Conservation (phyloP, 2,888 invertebrate species). For the Diadegma fenestrale region DNA sequence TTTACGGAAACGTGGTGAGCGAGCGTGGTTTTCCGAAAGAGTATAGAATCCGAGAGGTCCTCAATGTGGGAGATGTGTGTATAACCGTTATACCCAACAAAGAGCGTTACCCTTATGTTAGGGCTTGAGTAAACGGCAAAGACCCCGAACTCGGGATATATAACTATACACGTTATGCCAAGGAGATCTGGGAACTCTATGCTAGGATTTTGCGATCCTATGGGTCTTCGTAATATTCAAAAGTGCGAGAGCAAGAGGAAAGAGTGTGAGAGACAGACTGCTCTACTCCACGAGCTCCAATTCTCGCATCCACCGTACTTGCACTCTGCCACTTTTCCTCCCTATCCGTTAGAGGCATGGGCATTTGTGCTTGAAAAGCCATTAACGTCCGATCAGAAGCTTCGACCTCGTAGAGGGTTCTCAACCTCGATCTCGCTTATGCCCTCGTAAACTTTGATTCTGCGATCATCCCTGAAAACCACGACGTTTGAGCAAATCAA, state of each 20-base stretch:
- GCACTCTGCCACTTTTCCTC: slow-evolving; percentile 55
- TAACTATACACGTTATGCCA: slow-evolving; percentile 71
- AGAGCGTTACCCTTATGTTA: slow-evolving; percentile 65
- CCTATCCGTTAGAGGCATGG: slow-evolving; percentile 45
- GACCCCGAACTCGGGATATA: slow-evolving; percentile 70
- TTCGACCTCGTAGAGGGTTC: slow-evolving; percentile 36
- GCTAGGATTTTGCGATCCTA: slow-evolving; percentile 49
- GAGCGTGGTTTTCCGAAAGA: slow-evolving; percentile 48
- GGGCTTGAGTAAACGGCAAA: slow-evolving; percentile 52
- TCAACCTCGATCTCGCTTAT: slow-evolving; percentile 1
- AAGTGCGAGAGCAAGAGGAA: slow-evolving; percentile 18
- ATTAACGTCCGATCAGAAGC: slow-evolving; percentile 73
- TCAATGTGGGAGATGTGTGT: slow-evolving; percentile 51
- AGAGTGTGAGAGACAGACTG: slow-evolving; percentile 25
- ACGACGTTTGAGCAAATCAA: not conserved
- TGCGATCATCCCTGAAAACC: not conserved
- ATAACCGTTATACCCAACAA: slow-evolving; percentile 27
- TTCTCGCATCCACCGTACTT: slow-evolving; percentile 50
- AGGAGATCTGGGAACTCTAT: slow-evolving; percentile 37
- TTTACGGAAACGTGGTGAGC: slow-evolving; percentile 44
- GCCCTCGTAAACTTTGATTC: slow-evolving; percentile 2
- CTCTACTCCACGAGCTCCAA: slow-evolving; percentile 38
- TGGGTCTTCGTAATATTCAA: slow-evolving; percentile 54
- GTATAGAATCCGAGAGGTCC: slow-evolving; percentile 65
- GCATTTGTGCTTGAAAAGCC: slow-evolving; percentile 74